phyloP scores from a whole-genome alignment of 2,113 vertebrate species.

The Macrotis lagotis region DNA sequence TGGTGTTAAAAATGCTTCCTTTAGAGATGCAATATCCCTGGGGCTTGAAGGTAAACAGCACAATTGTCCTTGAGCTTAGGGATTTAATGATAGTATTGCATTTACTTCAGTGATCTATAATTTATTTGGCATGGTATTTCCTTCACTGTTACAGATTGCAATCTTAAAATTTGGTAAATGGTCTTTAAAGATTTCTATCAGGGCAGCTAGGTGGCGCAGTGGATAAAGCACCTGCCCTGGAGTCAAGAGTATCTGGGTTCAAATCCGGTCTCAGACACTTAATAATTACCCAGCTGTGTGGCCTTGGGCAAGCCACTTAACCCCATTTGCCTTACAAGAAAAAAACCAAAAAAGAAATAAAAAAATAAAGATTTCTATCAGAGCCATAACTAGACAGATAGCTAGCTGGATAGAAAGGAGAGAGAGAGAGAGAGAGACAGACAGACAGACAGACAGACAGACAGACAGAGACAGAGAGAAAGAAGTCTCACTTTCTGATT shows the following conservation, averaged over 20 bases:
- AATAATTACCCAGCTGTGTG: too few relatives aligned
- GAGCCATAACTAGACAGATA: neutral
- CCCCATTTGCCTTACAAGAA: too few relatives aligned
- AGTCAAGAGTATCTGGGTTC: too few relatives aligned
- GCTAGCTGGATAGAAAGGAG: neutral
- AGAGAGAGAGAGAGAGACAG: neutral
- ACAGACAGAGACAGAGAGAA: too few relatives aligned
- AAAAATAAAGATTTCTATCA: neutral
- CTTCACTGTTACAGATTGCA: neutral
- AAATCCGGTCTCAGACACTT: too few relatives aligned
- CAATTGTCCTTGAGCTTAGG: neutral
- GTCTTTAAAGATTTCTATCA: neutral
- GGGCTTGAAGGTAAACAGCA: neutral
- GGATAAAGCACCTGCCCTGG: too few relatives aligned
- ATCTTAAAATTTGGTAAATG: neutral
- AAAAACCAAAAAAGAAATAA: too few relatives aligned
- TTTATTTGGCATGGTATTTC: neutral
- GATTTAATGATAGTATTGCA: neutral
- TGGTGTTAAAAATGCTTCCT: neutral
- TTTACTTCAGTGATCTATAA: neutral
- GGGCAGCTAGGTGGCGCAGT: too few relatives aligned
- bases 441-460: too few relatives aligned
- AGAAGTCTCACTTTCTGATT: too few relatives aligned
- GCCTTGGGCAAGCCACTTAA: too few relatives aligned
- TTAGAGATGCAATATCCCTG: neutral